These are phyloP conservation scores for Muscicapa comitata DNA, from an alignment of 2,797 vertebrate species.

Conservation along the genomic window DNA sequence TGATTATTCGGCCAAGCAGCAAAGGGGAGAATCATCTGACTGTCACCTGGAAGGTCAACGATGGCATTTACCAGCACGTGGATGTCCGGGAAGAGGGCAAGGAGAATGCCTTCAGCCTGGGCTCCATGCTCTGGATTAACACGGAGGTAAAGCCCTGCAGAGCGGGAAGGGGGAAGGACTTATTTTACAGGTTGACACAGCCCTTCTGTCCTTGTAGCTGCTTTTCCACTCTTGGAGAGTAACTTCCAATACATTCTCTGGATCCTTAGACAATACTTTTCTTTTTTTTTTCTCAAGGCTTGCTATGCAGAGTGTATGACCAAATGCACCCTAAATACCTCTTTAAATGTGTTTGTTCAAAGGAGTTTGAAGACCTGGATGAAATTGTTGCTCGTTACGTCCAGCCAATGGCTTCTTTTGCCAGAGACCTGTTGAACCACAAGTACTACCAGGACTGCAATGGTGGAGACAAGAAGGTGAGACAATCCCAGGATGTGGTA, in stretches of 20 bases:
- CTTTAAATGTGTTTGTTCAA: slow-evolving; percentile 42
- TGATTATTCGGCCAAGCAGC: slow-evolving; percentile 97
- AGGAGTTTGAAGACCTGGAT: slow-evolving; percentile 99
- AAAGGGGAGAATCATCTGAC: slow-evolving; percentile 98
- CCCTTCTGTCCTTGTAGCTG: neutral
- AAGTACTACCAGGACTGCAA: slow-evolving; percentile 96
- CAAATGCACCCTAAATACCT: neutral
- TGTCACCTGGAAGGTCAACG: slow-evolving; percentile 97
- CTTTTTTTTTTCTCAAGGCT: neutral
- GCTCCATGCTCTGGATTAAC: slow-evolving; percentile 96
- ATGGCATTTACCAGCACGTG: slow-evolving; percentile 96
- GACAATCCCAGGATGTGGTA: neutral
- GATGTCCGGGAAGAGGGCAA: slow-evolving; percentile 97
- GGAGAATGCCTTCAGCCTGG: slow-evolving; percentile 97
- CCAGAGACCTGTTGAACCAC: slow-evolving; percentile 91
- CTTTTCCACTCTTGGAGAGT: neutral
- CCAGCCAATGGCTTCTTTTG: slow-evolving; percentile 98
- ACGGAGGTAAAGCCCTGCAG: slow-evolving; percentile 80
- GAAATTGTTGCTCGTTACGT: slow-evolving; percentile 98
- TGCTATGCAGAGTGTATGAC: neutral
- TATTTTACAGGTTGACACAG: neutral
- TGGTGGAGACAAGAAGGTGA: slow-evolving; percentile 90
- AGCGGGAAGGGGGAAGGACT: neutral
- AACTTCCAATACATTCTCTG: neutral
- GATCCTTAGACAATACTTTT: neutral